These are phyloP conservation scores for Paralichthys olivaceus DNA, from an alignment of 2,113 vertebrate genomes.

Conservation along the genomic window DNA sequence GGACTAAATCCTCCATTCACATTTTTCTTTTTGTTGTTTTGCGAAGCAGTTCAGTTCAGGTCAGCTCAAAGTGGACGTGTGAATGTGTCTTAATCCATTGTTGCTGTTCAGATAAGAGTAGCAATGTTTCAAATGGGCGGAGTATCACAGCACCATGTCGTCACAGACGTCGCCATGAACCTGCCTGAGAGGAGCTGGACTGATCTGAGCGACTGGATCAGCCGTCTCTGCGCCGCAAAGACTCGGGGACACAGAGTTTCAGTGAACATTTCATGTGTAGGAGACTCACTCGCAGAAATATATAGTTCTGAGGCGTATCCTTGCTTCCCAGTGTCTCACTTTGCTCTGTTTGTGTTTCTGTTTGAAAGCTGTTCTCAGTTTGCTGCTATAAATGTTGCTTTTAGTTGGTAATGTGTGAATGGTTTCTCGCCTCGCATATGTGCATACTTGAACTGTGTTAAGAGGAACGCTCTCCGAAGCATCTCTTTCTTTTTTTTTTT, in stretches of 20 bases:
- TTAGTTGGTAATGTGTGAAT: constrained; percentile 67
- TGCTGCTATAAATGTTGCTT: constrained; percentile 79
- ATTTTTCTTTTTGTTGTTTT: constrained; percentile 1
- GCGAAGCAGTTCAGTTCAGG: constrained; percentile 38
- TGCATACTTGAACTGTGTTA: constrained; percentile 67
- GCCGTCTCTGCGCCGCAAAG: constrained; percentile 38
- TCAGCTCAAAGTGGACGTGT: constrained; percentile 33
- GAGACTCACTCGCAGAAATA: constrained; percentile 47
- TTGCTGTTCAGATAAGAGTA: constrained; percentile 36
- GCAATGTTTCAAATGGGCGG: constrained; percentile 4
- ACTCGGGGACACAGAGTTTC: constrained; percentile 10
- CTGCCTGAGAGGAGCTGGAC: constrained; percentile 9
- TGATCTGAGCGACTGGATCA: constrained; percentile 8
- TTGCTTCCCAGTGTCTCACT: constrained; percentile 50
- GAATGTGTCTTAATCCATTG: constrained; percentile 50
- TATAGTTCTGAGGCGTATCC: constrained; percentile 41
- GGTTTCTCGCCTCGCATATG: constrained; percentile 45
- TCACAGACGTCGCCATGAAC: constrained; percentile 9
- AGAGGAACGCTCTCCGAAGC: constrained; percentile 38
- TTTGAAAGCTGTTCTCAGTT: constrained; percentile 66
- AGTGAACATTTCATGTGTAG: constrained; percentile 59
- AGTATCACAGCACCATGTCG: constrained; percentile 15
- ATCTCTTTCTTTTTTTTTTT: constrained; percentile 8
- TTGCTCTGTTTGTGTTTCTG: constrained; percentile 46
- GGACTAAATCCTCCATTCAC: constrained; percentile 9